Evolutionary conservation across 92 coral and sea anemone species (phyloP).

Genomic region (Zoanthus sansibaricus): DNA sequence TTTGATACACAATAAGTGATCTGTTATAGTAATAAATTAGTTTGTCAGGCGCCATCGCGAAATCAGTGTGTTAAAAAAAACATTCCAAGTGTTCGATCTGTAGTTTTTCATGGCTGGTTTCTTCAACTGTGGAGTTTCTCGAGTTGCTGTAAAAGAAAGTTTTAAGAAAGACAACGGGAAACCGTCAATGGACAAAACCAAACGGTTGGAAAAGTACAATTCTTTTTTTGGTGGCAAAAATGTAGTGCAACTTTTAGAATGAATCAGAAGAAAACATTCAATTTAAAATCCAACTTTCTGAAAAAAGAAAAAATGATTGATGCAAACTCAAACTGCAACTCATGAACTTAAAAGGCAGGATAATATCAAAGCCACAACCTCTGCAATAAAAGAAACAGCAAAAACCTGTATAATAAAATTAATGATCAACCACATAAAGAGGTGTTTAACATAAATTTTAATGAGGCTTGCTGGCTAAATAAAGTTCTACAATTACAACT

Average conservation of each 20-base stretch:
- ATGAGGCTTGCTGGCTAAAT: too few species aligned
- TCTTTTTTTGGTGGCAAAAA: constrained; percentile 34
- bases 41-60: constrained; percentile 23
- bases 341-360: too few species aligned
- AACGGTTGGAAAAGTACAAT: constrained; percentile 17
- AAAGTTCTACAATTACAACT: neutral
- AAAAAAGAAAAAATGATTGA: neutral
- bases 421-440: too few species aligned
- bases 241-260: constrained; percentile 20
- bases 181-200: constrained; percentile 20
- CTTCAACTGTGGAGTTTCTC: constrained; percentile 34
- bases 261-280: constrained; percentile 5
- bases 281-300: neutral
- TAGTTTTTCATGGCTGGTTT: constrained; percentile 7
- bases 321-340: too few species aligned
- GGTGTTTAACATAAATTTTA: too few species aligned
- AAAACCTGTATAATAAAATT: too few species aligned
- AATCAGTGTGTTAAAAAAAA: neutral
- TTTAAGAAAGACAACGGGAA: constrained; percentile 11
- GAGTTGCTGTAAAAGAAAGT: constrained; percentile 35
- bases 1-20: neutral
- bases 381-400: too few species aligned
- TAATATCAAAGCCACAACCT: too few species aligned
- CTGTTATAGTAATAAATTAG: neutral
- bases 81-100: neutral